A percentile compares a stretch with the other conserved stretches of the same genome.
Conservation (phyloP, 2,797 vertebrate genomes). For the Cirrhinus mrigala region DNA sequence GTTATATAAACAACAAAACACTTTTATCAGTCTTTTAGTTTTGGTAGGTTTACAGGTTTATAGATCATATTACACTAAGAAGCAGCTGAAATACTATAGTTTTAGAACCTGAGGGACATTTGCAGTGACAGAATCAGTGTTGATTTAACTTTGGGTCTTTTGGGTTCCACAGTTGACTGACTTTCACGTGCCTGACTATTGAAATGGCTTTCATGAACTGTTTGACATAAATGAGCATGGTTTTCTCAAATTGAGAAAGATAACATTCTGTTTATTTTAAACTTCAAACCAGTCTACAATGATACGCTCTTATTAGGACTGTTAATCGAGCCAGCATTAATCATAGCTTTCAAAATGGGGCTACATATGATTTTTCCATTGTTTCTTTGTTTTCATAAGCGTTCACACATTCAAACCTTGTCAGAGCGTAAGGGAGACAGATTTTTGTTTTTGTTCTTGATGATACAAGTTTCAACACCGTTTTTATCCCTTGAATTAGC, state of each 20-base stretch:
- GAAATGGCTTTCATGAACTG: not conserved
- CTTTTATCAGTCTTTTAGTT: not conserved
- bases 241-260: not conserved
- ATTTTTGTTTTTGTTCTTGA: not conserved
- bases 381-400: not conserved
- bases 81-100: conserved; percentile 1
- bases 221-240: not conserved
- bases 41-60: conserved; percentile 13
- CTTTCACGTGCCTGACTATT: conserved; percentile 6
- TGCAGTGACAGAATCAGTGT: not conserved
- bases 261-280: not conserved
- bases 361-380: not conserved
- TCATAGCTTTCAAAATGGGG: not conserved
- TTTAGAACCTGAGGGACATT: not conserved
- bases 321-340: not conserved
- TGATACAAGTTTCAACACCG: conserved; percentile 33
- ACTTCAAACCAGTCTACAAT: not conserved
- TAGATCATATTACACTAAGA: conserved; percentile 8
- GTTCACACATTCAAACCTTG: not conserved
- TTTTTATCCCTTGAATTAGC: not conserved
- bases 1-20: not conserved
- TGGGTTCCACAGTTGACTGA: not conserved
- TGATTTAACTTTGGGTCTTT: not conserved
- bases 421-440: not conserved
- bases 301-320: not conserved